A percentile compares a stretch with the other conserved stretches of the same genome.
These are phyloP conservation scores for Cavia porcellus DNA, from an alignment of 2,113 vertebrate genomes.

Conservation along the genomic window DNA sequence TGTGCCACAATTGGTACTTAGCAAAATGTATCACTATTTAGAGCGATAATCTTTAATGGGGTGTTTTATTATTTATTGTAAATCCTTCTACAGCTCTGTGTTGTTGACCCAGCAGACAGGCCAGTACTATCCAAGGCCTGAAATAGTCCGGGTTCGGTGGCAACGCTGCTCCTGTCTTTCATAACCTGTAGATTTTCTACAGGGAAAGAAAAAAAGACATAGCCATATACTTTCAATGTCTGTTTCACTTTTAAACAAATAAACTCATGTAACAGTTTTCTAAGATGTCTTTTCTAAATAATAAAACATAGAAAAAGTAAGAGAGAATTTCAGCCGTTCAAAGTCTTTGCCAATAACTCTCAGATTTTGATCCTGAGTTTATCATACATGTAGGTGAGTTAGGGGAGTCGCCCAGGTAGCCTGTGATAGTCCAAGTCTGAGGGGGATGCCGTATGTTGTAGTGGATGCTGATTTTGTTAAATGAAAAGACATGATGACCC, in stretches of 20 bases:
- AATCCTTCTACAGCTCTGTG: constrained; percentile 24
- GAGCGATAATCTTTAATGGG: constrained; percentile 55
- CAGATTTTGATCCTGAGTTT: background rate
- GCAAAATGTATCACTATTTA: constrained; percentile 60
- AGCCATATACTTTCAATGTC: background rate
- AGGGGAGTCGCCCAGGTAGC: background rate
- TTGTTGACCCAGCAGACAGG: background rate
- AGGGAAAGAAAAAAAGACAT: background rate
- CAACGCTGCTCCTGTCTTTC: background rate
- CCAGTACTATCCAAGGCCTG: background rate
- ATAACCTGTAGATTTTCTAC: constrained; percentile 41
- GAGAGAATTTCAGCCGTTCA: background rate
- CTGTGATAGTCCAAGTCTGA: background rate
- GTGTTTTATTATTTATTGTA: constrained; percentile 74
- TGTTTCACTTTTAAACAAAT: constrained; percentile 9
- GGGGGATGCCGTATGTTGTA: background rate
- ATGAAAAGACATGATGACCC: background rate
- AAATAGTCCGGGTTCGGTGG: background rate
- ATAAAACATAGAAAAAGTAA: background rate
- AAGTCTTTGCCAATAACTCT: background rate
- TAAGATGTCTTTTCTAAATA: background rate
- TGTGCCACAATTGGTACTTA: constrained; percentile 52
- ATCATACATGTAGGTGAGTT: background rate
- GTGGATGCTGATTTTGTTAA: background rate
- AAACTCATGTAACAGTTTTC: background rate